These are phyloP conservation scores for Hemiprocne comata DNA, from an alignment of 2,113 vertebrate species.

Conservation along the genomic window DNA sequence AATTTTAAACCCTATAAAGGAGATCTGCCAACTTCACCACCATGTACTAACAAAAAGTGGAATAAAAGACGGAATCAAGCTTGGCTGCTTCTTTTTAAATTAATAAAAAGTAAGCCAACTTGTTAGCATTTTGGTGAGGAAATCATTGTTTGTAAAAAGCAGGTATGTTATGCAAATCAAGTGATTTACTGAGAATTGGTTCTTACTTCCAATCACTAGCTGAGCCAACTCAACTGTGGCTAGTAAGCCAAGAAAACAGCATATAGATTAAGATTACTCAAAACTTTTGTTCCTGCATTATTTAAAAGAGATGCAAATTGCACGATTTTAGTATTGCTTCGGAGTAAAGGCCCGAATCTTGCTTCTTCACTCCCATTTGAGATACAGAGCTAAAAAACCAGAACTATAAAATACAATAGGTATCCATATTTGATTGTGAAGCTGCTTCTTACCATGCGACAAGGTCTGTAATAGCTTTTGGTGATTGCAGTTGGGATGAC, in stretches of 20 bases:
- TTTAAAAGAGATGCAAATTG: constrained; percentile 51
- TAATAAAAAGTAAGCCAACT: constrained; percentile 11
- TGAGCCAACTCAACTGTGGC: constrained; percentile 29
- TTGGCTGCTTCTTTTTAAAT: not conserved
- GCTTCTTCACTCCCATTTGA: not conserved
- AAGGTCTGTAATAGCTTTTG: not conserved
- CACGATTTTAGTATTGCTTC: not conserved
- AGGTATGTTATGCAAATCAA: constrained; percentile 64
- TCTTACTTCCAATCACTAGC: constrained; percentile 40
- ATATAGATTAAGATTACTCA: constrained; percentile 48
- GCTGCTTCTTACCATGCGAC: not conserved
- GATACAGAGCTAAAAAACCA: not conserved
- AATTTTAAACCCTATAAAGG: not conserved
- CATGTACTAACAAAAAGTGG: not conserved
- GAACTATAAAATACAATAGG: not conserved
- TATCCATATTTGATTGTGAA: not conserved
- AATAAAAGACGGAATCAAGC: not conserved
- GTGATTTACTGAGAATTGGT: constrained; percentile 38
- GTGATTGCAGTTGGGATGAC: not conserved
- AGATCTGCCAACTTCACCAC: not conserved
- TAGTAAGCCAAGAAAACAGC: constrained; percentile 64
- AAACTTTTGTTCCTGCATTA: constrained; percentile 46
- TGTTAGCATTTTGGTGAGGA: constrained; percentile 18
- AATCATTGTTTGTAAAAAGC: constrained; percentile 18
- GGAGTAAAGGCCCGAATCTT: constrained; percentile 2